phyloP scores from a whole-genome alignment of 2,113 vertebrate genomes.

The Marmota monax region DNA sequence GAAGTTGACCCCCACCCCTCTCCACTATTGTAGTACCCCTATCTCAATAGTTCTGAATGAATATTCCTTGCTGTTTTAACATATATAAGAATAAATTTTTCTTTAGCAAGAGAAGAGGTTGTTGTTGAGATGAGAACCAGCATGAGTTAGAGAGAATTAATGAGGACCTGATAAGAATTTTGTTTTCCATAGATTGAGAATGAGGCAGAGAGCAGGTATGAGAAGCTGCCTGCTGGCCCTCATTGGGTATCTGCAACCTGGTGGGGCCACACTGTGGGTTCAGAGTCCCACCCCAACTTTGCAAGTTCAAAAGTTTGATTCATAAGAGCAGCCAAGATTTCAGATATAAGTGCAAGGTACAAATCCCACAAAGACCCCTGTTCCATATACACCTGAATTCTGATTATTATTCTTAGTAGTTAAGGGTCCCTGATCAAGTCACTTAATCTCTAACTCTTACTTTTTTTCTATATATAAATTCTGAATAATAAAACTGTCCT shows the following conservation, averaged over 20 bases:
- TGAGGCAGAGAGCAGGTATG: background rate
- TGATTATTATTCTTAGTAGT: background rate
- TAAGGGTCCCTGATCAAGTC: background rate
- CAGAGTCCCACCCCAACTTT: background rate
- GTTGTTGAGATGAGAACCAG: background rate
- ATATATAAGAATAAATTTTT: background rate
- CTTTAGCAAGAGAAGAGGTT: background rate
- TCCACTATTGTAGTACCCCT: background rate
- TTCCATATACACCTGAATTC: background rate
- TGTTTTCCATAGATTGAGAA: background rate
- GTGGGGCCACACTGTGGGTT: background rate
- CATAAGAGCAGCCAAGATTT: background rate
- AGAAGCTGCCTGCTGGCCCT: background rate
- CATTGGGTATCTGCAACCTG: background rate
- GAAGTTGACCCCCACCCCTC: background rate
- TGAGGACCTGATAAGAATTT: background rate
- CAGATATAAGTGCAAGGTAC: background rate
- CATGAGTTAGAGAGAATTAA: background rate
- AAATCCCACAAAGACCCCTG: background rate
- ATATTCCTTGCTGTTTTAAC: background rate
- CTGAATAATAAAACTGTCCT: background rate
- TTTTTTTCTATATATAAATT: background rate
- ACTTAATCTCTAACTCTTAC: background rate
- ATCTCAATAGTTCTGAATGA: background rate
- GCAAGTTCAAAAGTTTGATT: background rate